phyloP scores from a whole-genome alignment of 2,888 invertebrate species.

The Tholera decimalis region DNA sequence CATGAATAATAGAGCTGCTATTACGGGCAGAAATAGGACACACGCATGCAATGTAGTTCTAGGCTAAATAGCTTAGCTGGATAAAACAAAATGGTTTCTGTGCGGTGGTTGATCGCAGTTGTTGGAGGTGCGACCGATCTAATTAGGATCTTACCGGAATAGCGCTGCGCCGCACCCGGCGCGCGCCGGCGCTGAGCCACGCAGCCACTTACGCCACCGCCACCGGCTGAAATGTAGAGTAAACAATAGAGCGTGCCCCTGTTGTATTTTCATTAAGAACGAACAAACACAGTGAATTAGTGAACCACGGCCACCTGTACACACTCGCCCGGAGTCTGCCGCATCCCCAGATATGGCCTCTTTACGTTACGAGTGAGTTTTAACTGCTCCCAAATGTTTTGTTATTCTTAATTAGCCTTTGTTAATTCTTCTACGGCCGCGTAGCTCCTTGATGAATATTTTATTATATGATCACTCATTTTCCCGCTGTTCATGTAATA shows the following conservation, averaged over 20 bases:
- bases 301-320: conserved; percentile 63
- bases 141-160: conserved; percentile 36
- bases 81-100: conserved; percentile 15
- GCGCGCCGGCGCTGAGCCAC: conserved; percentile 20
- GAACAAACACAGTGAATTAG: conserved; percentile 67
- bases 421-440: conserved; percentile 31
- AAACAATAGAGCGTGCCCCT: conserved; percentile 63
- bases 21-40: conserved; percentile 18
- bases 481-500: conserved; percentile 17
- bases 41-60: conserved; percentile 11
- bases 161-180: conserved; percentile 1
- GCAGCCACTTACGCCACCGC: conserved; percentile 14
- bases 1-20: conserved; percentile 48
- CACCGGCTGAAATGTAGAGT: conserved; percentile 37
- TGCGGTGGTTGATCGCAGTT: conserved; percentile 24
- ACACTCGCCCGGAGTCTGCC: conserved; percentile 42
- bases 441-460: conserved; percentile 29
- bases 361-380: conserved; percentile 56
- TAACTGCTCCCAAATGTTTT: conserved; percentile 52
- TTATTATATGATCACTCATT: conserved; percentile 20
- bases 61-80: conserved; percentile 11
- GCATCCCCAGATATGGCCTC: conserved; percentile 56
- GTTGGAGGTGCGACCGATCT: conserved; percentile 25
- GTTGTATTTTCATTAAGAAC: conserved; percentile 69
- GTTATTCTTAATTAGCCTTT: conserved; percentile 60